Base-by-base conservation (phyloP, 1,140 invertebrate genomes). In the Drosophila ananassae region DNA sequence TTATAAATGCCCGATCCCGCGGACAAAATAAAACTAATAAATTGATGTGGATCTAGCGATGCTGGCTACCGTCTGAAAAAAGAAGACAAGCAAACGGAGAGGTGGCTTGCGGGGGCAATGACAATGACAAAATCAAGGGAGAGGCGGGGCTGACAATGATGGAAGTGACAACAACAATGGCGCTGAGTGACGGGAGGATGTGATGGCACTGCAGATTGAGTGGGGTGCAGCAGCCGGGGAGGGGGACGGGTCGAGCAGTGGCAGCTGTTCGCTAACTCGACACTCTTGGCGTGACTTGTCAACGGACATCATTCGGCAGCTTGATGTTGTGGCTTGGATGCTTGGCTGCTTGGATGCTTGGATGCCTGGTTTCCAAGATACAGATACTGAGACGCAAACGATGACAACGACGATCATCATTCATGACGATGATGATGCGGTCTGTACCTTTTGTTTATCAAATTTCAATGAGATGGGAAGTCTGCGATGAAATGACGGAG, bases 11-110 rank as follows among this genome's bases (percentile, higher is more conserved):
- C 64, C 64, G 81, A 62, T 63, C 60, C 77, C 63, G 63, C 72
- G 68, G 64, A 78, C 73, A 72, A 85, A 85, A 82, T 82, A 87
- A 87, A 89, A 89, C 82, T 89, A 89, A 87, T 79, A 87, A 82
- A 82, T 89, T 61, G 72, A 72, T 67, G 75, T 79, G 79, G 82
- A 87, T 87, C 78, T 71, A 69, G 58, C 64, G 51, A 53, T 53
- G 75, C 39, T 60, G 48, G 46, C 54, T 48, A 64, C 47, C 55
- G 47, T 28, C 41, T 41, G n/a, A 30, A 21, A 30, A 58, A 34
- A 39, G 10, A 22, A 47, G 39, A 30, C n/a, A 34, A 13, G 21
- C 25, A 34, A 17, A 21, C 30, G 47, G 21, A 10, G 41, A 10
- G 13, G 37, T 22, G 54, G 12, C 34, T 30, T 24, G 13, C n/a